Conservation (phyloP, 2,113 vertebrate species). For the Eubucco bourcierii region DNA sequence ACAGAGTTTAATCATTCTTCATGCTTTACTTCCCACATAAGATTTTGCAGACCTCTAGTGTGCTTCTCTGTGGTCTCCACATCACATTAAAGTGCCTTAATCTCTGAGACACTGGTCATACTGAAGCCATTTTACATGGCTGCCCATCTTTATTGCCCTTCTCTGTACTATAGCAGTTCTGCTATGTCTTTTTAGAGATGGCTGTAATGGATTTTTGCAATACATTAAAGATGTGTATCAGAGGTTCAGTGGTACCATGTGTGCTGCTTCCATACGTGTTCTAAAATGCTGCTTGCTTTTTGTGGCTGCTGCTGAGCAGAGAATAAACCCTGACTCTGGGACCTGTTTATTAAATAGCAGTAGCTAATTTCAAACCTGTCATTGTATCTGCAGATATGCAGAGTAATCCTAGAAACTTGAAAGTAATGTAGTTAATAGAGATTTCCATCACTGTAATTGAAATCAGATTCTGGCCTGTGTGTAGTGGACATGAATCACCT, state of each 20-base stretch:
- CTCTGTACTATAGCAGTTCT: background rate
- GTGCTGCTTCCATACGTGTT: background rate
- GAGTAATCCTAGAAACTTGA: conserved; percentile 34
- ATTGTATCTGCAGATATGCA: background rate
- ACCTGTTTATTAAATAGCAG: background rate
- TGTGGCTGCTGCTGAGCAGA: background rate
- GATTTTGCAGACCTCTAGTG: background rate
- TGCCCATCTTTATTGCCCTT: background rate
- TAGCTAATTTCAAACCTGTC: background rate
- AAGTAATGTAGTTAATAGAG: background rate
- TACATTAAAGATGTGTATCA: background rate
- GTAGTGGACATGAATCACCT: background rate
- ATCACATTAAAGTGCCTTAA: background rate
- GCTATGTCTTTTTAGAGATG: background rate
- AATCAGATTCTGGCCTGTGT: conserved; percentile 1
- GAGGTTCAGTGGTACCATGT: background rate
- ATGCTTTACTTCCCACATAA: background rate
- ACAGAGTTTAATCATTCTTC: background rate
- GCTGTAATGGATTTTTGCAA: background rate
- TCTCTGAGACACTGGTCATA: background rate
- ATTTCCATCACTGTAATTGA: background rate
- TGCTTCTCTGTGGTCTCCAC: background rate
- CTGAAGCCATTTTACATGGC: background rate
- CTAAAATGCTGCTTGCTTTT: conserved; percentile 1
- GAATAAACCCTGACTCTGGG: background rate